Base-by-base conservation (phyloP, 1,140 invertebrate genomes). In the honey bee (Apis mellifera) region DNA sequence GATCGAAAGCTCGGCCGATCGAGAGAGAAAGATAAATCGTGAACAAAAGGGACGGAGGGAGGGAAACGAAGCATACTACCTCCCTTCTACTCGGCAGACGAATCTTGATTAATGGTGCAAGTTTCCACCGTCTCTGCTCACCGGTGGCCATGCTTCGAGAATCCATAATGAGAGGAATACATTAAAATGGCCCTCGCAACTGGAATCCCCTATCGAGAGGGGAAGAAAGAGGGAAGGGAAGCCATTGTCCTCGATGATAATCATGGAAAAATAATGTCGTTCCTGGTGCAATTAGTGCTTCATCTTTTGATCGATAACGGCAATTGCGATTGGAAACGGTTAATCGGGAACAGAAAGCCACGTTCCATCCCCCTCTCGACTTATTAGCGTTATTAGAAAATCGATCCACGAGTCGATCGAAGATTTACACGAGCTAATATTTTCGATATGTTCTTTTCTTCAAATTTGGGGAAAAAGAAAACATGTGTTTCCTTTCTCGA, bases 81-180 rank as follows among this genome's bases (percentile, higher is more conserved):
- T n/a, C 64, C 50, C 48, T 23, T 50, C 65, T 48, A 23, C 54
- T n/a, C 57, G 83, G 88, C 86, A 91, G 89, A 92, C 88, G 91
- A 91, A 92, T 91, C 90, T 91, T 93, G 92, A 93, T 93, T 93
- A 93, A 93, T 93, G 91, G 92, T 85, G 86, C 89, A 92, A 93
- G 88, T 92, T 93, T 91, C 85, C 85, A 86, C 60, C 78, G 84
- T 83, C 84, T 69, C 83, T 71, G 68, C 76, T 42, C 32, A 75
- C 68, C 75, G 42, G 57, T 70, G 82, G 71, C 89, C 87, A 85
- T 89, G 92, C 82, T 88, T 66, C 72, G 92, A 93, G 92, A 93
- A 93, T 93, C 89, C 89, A 89, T 93, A 93, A 93, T 92, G 89
- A 19, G 9, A 26, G 57, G 77, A 81, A 89, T 83, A 88, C 87